Evolutionary conservation across 1,140 invertebrate species (phyloP).

Genomic region (Drosophila sproati): DNA sequence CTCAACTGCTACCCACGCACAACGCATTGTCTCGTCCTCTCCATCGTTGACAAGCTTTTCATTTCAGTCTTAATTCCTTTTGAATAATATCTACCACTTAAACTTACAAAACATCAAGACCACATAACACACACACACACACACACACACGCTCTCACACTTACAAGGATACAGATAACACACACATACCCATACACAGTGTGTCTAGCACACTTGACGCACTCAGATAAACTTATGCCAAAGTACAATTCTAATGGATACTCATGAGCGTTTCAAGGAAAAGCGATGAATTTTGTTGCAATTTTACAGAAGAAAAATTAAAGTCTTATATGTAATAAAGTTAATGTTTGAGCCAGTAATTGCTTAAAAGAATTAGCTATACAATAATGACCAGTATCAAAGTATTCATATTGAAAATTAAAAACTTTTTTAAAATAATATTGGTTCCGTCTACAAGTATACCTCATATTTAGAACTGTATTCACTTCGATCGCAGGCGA

Average conservation of each 20-base stretch:
- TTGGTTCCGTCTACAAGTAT: no score
- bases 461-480: no score
- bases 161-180: conserved; percentile 9
- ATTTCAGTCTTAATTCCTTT: conserved; percentile 80
- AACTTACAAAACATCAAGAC: conserved; percentile 79
- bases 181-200: background rate
- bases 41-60: conserved; percentile 73
- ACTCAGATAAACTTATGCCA: conserved; percentile 59
- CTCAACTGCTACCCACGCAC: conserved; percentile 25
- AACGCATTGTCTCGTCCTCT: conserved; percentile 12
- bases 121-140: conserved; percentile 41
- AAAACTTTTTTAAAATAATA: no score
- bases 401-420: no score
- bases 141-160: conserved; percentile 17
- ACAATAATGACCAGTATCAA: no score
- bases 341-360: background rate
- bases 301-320: background rate
- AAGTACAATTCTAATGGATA: conserved; percentile 48
- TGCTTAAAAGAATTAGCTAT: no score
- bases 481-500: no score
- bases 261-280: conserved; percentile 13
- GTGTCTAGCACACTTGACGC: conserved; percentile 19
- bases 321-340: background rate
- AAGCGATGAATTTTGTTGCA: background rate
- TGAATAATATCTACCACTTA: conserved; percentile 82